Evolutionary conservation across 2,888 invertebrate genomes (phyloP).

Genomic region (Melinaea menophilus): DNA sequence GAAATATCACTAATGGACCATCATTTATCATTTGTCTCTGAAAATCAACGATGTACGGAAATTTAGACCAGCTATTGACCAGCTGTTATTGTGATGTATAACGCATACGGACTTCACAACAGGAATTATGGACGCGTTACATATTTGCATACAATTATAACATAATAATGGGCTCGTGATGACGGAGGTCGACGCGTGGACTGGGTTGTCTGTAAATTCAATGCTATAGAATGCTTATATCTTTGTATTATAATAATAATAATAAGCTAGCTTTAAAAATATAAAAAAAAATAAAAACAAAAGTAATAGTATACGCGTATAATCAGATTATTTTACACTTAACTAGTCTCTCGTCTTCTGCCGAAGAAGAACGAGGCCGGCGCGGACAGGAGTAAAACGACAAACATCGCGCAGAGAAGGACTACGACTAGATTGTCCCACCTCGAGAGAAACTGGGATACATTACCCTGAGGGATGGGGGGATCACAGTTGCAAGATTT

Average conservation of each 20-base stretch:
- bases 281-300: constrained; percentile 29
- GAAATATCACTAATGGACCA: no score
- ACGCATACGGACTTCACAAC: no score
- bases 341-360: constrained; percentile 34
- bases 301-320: constrained; percentile 17
- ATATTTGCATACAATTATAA: background rate
- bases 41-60: no score
- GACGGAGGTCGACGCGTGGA: no score
- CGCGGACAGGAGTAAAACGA: constrained; percentile 41
- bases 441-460: constrained; percentile 18
- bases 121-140: no score
- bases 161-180: background rate
- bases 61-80: no score
- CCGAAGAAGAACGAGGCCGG: constrained; percentile 39
- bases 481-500: constrained; percentile 13
- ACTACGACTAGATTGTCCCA: constrained; percentile 43
- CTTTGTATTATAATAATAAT: background rate
- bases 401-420: constrained; percentile 39
- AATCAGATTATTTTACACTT: constrained; percentile 41
- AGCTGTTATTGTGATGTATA: no score
- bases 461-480: background rate
- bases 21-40: no score
- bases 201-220: no score
- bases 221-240: background rate
- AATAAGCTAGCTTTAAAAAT: constrained; percentile 27